phyloP scores from a whole-genome alignment of 1,140 invertebrate species.

The Akabosia matsudoensis region DNA sequence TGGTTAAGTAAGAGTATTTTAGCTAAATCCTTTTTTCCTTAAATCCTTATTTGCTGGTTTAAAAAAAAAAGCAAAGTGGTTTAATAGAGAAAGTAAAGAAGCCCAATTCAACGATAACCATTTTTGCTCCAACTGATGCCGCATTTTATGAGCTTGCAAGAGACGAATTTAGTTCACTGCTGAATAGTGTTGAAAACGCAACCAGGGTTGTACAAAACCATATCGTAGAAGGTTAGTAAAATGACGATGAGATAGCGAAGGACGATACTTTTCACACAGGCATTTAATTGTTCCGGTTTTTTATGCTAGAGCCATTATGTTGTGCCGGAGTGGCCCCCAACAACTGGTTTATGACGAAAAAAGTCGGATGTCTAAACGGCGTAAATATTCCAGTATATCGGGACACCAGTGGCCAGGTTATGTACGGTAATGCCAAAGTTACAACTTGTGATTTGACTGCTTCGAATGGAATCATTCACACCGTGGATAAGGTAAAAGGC shows the following conservation, averaged over 20 bases:
- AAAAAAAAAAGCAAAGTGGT: conserved; percentile 52
- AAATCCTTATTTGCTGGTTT: too few species aligned
- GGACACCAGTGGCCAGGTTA: conserved; percentile 55
- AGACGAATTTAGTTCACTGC: conserved; percentile 52
- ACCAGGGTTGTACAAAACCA: conserved; percentile 55
- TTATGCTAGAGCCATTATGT: conserved; percentile 58
- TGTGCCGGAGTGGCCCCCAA: conserved; percentile 59
- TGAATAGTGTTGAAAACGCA: conserved; percentile 54
- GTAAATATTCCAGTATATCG: conserved; percentile 53
- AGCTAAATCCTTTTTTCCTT: too few species aligned
- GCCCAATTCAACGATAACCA: conserved; percentile 48
- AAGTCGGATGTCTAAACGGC: conserved; percentile 54
- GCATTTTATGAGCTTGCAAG: conserved; percentile 53
- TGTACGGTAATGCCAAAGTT: conserved; percentile 57
- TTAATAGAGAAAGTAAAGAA: conserved; percentile 52
- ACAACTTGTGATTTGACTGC: conserved; percentile 60
- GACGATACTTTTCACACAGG: not conserved
- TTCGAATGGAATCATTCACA: conserved; percentile 61
- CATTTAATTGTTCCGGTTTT: too few species aligned
- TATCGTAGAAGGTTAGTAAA: conserved; percentile 54
- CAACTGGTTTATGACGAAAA: conserved; percentile 57
- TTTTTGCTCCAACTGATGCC: conserved; percentile 54
- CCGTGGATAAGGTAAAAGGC: conserved; percentile 57
- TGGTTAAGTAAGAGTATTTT: too few species aligned
- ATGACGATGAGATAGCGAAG: too few species aligned